Conservation (phyloP, 2,888 invertebrate species). For the Teinopalpus imperialis region DNA sequence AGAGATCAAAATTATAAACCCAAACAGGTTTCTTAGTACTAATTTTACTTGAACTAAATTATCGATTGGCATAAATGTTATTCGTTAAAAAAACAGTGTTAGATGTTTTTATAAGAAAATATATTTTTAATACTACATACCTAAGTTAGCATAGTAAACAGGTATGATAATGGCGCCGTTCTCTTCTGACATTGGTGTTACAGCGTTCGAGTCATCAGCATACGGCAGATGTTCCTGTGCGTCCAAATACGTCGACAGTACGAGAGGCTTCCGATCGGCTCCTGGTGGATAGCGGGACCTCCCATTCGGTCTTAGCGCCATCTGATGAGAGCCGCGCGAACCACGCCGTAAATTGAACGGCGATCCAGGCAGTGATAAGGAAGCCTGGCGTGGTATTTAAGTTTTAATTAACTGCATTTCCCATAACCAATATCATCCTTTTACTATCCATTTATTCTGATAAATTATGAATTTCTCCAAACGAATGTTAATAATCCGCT, state of each 20-base stretch:
- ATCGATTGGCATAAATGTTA: no score
- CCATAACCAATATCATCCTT: not conserved
- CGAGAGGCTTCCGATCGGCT: constrained; percentile 95
- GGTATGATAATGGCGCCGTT: constrained; percentile 97
- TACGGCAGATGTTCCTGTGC: constrained; percentile 97
- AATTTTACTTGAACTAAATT: no score
- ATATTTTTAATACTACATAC: constrained; percentile 57
- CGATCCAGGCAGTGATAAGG: constrained; percentile 97
- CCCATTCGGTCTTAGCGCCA: constrained; percentile 91
- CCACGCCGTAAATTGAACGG: constrained; percentile 96
- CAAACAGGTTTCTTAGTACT: no score
- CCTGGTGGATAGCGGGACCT: constrained; percentile 90
- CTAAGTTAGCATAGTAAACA: constrained; percentile 93
- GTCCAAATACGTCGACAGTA: constrained; percentile 96
- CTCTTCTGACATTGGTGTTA: constrained; percentile 98
- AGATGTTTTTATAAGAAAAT: not conserved
- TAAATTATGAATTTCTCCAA: not conserved
- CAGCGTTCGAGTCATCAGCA: constrained; percentile 98
- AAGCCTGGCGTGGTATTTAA: constrained; percentile 86
- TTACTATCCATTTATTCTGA: constrained; percentile 3
- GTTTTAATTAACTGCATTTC: constrained; percentile 33
- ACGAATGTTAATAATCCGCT: not conserved
- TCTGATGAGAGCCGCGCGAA: constrained; percentile 95
- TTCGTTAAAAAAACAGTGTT: no score
- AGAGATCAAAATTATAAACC: no score